Conservation (phyloP, 2,113 vertebrate species). For the Motacilla tschutschensis region DNA sequence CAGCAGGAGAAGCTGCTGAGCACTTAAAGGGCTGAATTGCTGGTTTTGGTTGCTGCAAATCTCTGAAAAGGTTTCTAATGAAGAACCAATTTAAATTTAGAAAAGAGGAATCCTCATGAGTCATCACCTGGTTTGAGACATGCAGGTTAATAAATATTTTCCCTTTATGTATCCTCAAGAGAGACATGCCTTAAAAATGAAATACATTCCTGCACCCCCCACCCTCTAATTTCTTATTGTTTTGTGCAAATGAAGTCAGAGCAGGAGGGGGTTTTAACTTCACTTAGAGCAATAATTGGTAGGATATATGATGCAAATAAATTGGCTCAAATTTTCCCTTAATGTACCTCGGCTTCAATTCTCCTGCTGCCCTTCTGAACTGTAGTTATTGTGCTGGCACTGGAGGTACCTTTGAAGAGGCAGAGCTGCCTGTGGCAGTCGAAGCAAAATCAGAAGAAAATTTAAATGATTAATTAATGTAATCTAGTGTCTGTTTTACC, state of each 20-base stretch:
- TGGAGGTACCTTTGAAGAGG: slow-evolving; percentile 56
- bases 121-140: background rate
- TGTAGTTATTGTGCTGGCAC: slow-evolving; percentile 4
- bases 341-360: background rate
- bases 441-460: slow-evolving; percentile 62
- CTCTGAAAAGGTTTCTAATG: background rate
- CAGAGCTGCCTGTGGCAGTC: slow-evolving; percentile 56
- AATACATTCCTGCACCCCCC: background rate
- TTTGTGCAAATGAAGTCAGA: slow-evolving; percentile 1
- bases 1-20: background rate
- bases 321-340: slow-evolving; percentile 33
- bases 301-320: slow-evolving; percentile 10
- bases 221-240: background rate
- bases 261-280: background rate
- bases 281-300: slow-evolving; percentile 10
- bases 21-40: background rate
- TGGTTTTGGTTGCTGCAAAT: background rate
- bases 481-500: slow-evolving; percentile 66
- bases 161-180: background rate
- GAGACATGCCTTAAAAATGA: background rate
- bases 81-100: background rate
- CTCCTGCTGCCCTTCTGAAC: slow-evolving; percentile 20
- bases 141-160: background rate
- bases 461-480: slow-evolving; percentile 73
- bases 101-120: background rate